Percentiles rank a stretch among this genome's conserved stretches.
phyloP scores from a whole-genome alignment of 2,113 vertebrate genomes.

The Coreoperca whiteheadi region DNA sequence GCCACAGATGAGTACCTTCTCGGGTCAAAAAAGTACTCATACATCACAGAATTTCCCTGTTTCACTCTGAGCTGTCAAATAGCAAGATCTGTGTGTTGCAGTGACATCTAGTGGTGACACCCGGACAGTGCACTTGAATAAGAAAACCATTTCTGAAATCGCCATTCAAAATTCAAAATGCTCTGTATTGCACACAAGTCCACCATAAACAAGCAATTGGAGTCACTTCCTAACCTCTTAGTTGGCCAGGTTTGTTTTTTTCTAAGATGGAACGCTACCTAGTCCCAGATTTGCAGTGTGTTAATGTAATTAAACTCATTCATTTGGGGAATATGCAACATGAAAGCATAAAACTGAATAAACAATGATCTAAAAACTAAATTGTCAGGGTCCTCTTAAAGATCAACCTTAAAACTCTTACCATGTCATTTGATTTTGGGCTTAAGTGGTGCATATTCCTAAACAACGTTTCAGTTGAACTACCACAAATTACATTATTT shows the following conservation, averaged over 20 bases:
- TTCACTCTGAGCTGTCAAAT: background rate
- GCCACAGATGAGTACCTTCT: background rate
- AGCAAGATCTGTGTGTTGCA: background rate
- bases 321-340: background rate
- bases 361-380: no score
- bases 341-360: background rate
- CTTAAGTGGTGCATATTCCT: no score
- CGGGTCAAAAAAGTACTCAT: background rate
- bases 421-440: background rate
- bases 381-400: no score
- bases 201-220: background rate
- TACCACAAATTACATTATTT: no score
- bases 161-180: background rate
- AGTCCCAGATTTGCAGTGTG: background rate
- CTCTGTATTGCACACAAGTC: background rate
- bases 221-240: no score
- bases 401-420: background rate
- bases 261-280: no score
- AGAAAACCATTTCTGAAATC: background rate
- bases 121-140: background rate
- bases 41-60: no score
- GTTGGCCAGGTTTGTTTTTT: no score
- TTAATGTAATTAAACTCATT: background rate
- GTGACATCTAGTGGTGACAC: conserved; percentile 60
- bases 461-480: no score